Evolutionary conservation across 2,113 vertebrate species (phyloP), one percentile per base, ranked within the genome.

Genomic region (Ochotona curzoniae): DNA sequence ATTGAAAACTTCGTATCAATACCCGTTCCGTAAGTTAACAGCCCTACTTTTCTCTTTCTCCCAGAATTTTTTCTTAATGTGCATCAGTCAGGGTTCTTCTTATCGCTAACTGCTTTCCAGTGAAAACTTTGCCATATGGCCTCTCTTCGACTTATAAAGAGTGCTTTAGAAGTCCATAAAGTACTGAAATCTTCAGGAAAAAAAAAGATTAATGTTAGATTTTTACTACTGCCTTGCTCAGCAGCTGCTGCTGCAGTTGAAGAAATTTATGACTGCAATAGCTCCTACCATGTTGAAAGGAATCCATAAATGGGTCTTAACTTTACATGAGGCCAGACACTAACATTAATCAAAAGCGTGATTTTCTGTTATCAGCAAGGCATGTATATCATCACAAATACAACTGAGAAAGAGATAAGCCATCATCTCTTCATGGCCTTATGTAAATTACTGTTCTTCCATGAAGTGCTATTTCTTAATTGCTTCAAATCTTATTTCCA

Each of bases 281-380:
- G 84, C 74, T 95, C 95, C 87, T 83, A 64, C 85, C 70, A 57
- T 94, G 95, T 92, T 96, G 93, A 94, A 93, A 95, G 87, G 85
- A 94, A 96, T 93, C 88, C 75, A 93, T 83, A 91, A 95, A 94
- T 80, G 78, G 82, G 92, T 88, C 87, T 97, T 96, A 94, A 94
- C 89, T 71, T 93, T 94, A 93, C 83, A 95, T 12, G 74, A 93
- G 2, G 38, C 63, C 89, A 85, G 93, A 84, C 82, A 87, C 78
- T 51, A 54, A n/a, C 90, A 95, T 95, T 87, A 51, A 85, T 96
- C 95, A 96, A 93, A 94, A 82, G 69, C 32, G 76, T 44, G 76
- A 78, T 91, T 30, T 87, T 70, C 47, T 73, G 8, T 84, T 93
- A 92, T 92, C 91, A 82, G 51, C 73, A 95, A 70, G 71, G 60